phyloP scores from a whole-genome alignment of 2,888 invertebrate genomes.

The Congeria kusceri region DNA sequence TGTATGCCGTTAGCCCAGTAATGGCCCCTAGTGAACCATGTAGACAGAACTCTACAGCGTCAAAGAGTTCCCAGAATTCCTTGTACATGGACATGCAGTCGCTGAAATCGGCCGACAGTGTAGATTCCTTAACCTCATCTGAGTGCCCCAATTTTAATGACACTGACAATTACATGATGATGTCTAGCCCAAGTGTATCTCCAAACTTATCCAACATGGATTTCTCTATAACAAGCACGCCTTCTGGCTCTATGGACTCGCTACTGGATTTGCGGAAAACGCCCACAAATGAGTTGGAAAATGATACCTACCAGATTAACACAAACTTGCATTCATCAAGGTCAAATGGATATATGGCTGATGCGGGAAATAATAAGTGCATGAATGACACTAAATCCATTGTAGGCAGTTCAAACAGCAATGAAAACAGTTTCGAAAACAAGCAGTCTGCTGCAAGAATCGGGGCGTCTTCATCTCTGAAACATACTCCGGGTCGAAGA shows the following conservation, averaged over 20 bases:
- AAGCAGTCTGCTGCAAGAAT: constrained; percentile 23
- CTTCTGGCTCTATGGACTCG: constrained; percentile 70
- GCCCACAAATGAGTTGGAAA: constrained; percentile 61
- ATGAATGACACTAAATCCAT: constrained; percentile 10
- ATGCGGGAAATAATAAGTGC: constrained; percentile 12
- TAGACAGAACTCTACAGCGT: constrained; percentile 32
- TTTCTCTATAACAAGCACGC: constrained; percentile 66
- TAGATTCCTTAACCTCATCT: constrained; percentile 64
- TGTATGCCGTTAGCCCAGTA: constrained; percentile 68
- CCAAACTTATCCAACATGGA: constrained; percentile 74
- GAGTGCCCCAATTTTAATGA: constrained; percentile 66
- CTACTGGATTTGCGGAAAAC: constrained; percentile 58
- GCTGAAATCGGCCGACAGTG: constrained; percentile 60
- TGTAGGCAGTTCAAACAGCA: background rate
- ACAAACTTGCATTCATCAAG: constrained; percentile 49
- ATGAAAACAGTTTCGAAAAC: constrained; percentile 1
- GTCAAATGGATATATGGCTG: constrained; percentile 19
- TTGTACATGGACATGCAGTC: constrained; percentile 71
- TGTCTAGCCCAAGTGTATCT: constrained; percentile 75
- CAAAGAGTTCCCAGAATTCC: constrained; percentile 47
- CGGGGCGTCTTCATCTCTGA: constrained; percentile 33
- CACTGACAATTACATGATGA: constrained; percentile 74
- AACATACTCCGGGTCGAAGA: constrained; percentile 41
- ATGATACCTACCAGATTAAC: constrained; percentile 60
- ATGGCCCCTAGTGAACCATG: constrained; percentile 47